These are phyloP conservation scores for Syndactyla subalaris DNA, from an alignment of 2,797 vertebrate species.

Conservation along the genomic window DNA sequence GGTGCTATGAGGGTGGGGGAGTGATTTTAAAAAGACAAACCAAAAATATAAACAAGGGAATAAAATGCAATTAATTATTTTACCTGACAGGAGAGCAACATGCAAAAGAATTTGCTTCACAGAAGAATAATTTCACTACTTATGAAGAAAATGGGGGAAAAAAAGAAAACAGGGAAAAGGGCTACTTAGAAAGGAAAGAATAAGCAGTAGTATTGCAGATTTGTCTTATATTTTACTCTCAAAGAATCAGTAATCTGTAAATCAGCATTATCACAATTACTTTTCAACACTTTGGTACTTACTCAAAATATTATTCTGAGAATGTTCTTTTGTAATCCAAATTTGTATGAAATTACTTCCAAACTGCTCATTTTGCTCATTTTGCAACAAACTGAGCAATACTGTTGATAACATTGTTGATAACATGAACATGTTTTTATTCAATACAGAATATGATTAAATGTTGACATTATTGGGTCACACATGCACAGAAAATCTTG, in stretches of 20 bases:
- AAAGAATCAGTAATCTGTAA: neutral
- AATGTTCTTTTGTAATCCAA: neutral
- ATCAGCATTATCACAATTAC: neutral
- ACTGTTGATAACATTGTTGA: neutral
- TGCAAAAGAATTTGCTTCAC: neutral
- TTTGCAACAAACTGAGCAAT: neutral
- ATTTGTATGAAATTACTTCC: neutral
- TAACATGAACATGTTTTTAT: neutral
- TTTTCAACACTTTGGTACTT: neutral
- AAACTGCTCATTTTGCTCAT: neutral
- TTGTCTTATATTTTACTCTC: neutral
- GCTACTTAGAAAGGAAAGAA: neutral
- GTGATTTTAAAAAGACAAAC: neutral
- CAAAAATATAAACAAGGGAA: neutral
- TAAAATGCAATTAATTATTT: neutral
- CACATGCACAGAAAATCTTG: neutral
- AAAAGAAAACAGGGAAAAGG: neutral
- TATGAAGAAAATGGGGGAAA: neutral
- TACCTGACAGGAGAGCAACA: neutral
- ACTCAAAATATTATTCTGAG: neutral
- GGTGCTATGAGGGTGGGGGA: accelerated
- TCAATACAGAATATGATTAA: neutral
- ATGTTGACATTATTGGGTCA: neutral
- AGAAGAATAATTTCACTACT: neutral
- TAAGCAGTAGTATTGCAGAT: neutral